These are phyloP conservation scores for Graptemys geographica DNA, from an alignment of 2,797 vertebrate genomes.

Conservation along the genomic window DNA sequence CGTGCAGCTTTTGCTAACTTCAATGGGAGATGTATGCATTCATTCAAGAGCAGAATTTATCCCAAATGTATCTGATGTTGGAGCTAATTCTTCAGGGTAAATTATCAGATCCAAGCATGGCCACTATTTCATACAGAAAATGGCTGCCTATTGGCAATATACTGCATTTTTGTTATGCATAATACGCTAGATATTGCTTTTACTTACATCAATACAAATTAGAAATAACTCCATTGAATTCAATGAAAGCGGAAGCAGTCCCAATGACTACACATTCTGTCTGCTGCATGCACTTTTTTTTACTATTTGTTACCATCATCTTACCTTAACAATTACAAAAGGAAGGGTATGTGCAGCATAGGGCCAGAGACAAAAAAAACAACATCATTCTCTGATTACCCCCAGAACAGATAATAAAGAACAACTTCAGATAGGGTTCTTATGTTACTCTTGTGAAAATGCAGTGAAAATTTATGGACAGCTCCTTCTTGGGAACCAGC, in stretches of 20 bases:
- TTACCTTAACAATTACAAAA: slow-evolving; percentile 12
- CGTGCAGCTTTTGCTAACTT: background rate
- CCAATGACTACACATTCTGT: background rate
- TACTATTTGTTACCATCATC: background rate
- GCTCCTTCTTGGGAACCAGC: background rate
- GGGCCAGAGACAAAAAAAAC: background rate
- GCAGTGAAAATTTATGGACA: background rate
- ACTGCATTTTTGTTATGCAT: background rate
- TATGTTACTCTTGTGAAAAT: background rate
- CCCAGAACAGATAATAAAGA: background rate
- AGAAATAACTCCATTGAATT: background rate
- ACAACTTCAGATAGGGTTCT: background rate
- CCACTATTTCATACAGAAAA: background rate
- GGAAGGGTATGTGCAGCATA: background rate
- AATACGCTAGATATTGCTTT: background rate
- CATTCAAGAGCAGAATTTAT: background rate
- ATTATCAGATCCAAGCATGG: background rate
- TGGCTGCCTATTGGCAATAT: background rate
- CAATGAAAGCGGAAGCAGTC: background rate
- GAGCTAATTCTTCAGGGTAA: background rate
- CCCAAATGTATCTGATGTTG: background rate
- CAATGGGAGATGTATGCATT: background rate
- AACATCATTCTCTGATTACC: background rate
- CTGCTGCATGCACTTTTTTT: background rate
- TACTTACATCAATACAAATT: background rate